Conservation (phyloP, 2,113 vertebrate genomes). For the Haemorhous mexicanus region DNA sequence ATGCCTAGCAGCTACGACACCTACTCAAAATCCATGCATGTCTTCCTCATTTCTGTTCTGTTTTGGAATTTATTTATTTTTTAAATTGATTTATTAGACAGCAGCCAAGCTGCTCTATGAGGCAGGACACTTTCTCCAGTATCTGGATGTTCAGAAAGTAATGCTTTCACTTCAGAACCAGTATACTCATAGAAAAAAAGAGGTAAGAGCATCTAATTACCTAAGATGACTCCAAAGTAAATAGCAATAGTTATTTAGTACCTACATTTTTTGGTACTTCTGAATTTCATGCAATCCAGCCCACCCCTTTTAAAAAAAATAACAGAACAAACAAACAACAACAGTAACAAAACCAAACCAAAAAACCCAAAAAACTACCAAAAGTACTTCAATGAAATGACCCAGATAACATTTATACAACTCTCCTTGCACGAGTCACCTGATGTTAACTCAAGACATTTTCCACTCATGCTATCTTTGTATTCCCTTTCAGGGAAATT, state of each 20-base stretch:
- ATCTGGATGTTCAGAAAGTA: background rate
- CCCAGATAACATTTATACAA: background rate
- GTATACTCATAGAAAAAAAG: background rate
- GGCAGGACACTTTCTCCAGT: background rate
- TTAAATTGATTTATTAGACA: background rate
- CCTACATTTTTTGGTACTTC: background rate
- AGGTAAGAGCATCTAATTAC: background rate
- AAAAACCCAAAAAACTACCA: background rate
- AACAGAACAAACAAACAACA: background rate
- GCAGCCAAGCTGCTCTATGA: background rate
- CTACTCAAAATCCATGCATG: background rate
- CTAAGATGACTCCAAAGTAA: background rate
- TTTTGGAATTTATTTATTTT: background rate
- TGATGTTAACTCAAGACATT: background rate
- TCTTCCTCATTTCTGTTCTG: background rate
- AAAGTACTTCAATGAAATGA: background rate
- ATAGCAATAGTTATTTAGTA: background rate
- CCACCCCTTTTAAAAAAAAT: accelerated
- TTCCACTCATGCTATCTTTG: background rate
- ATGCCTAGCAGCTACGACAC: background rate
- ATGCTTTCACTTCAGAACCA: background rate
- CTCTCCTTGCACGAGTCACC: background rate
- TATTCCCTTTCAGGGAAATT: background rate
- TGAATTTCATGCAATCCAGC: background rate
- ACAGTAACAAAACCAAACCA: too few species aligned